Percentiles rank a stretch among this genome's conserved stretches.
Evolutionary conservation across 2,113 vertebrate genomes (phyloP).

Genomic region (Poecile atricapillus): DNA sequence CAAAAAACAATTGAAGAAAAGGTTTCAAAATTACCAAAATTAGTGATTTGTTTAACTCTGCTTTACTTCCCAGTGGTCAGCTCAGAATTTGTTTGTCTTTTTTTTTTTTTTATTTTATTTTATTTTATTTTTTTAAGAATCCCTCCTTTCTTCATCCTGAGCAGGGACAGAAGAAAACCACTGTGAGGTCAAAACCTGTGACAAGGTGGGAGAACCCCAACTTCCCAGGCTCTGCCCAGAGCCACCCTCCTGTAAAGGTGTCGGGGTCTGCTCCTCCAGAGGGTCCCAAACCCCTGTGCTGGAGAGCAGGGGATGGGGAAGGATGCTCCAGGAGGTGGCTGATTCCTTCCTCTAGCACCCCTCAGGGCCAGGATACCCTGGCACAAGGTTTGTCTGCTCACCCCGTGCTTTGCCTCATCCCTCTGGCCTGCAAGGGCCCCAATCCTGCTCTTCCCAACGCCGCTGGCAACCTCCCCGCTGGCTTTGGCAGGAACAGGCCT

Average conservation of each 20-base stretch:
- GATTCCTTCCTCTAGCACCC: background rate
- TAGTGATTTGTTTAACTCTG: background rate
- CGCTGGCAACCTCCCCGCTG: background rate
- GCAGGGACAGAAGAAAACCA: background rate
- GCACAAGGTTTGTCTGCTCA: background rate
- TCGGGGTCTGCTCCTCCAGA: fast-evolving
- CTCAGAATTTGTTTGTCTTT: background rate
- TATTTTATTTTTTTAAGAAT: background rate
- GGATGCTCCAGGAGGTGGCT: background rate
- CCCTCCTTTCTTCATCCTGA: background rate
- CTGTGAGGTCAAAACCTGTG: background rate
- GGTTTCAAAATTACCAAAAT: background rate
- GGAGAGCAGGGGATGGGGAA: background rate
- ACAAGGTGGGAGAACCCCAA: background rate
- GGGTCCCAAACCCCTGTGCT: background rate
- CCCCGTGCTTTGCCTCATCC: background rate
- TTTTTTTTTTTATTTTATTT: background rate
- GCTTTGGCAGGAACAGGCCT: conserved; percentile 55
- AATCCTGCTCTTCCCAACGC: background rate
- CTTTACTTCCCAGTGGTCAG: background rate
- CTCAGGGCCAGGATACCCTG: background rate
- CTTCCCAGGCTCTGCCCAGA: background rate
- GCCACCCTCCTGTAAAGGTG: fast-evolving
- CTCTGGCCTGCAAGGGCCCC: background rate
- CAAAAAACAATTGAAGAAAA: background rate